A percentile compares a stretch with the other conserved stretches of the same genome.
phyloP scores from a whole-genome alignment of 2,113 vertebrate genomes.

The Pterocles orientalis region DNA sequence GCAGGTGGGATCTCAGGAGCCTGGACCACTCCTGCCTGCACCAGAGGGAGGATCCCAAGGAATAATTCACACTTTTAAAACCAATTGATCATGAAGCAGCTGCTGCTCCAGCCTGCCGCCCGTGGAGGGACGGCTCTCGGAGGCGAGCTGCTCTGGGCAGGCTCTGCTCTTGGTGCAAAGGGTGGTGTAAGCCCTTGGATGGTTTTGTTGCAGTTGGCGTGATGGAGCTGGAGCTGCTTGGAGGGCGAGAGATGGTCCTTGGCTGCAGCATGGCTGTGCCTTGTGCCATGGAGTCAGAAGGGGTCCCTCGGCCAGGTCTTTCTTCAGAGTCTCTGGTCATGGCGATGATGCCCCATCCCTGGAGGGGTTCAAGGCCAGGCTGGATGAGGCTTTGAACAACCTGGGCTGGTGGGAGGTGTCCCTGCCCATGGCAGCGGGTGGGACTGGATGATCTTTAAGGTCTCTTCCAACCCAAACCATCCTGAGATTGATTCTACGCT shows the following conservation, averaged over 20 bases:
- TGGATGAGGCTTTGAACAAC: too few relatives aligned
- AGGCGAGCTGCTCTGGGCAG: not conserved
- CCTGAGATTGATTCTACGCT: too few relatives aligned
- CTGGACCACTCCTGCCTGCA: rapidly evolving
- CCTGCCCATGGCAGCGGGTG: too few relatives aligned
- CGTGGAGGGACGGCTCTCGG: rapidly evolving
- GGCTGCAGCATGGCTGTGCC: not conserved
- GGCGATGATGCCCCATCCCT: not conserved
- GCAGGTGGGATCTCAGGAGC: not conserved
- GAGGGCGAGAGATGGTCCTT: not conserved
- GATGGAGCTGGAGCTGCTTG: not conserved
- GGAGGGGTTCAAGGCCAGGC: too few relatives aligned
- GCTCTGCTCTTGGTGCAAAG: not conserved
- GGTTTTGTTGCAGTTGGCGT: not conserved
- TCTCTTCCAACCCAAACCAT: too few relatives aligned
- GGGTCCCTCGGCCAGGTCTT: not conserved
- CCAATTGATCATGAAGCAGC: rapidly evolving
- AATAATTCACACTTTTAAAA: not conserved
- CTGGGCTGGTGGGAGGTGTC: too few relatives aligned
- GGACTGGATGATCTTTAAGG: too few relatives aligned
- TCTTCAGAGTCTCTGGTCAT: not conserved
- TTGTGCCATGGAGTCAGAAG: too few relatives aligned
- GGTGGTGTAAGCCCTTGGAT: not conserved
- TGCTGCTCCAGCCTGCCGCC: not conserved
- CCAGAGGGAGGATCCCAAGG: not conserved